Evolutionary conservation across 2,888 invertebrate species (phyloP).

Genomic region (Ctenicera cuprea): DNA sequence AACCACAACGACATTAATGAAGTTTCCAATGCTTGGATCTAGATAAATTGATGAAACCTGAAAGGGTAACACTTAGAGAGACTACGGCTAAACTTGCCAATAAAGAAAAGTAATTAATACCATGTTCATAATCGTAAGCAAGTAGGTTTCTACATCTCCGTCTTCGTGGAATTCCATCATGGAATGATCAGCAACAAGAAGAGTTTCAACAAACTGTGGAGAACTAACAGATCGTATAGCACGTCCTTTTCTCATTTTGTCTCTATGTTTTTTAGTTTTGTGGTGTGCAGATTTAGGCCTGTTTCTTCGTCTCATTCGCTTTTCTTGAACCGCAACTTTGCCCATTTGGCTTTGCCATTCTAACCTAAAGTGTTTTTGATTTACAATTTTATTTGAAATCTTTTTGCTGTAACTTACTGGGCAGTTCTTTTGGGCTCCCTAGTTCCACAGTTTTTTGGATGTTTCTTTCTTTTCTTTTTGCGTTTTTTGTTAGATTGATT

Average conservation of each 20-base stretch:
- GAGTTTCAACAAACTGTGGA: constrained; percentile 87
- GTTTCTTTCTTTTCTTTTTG: constrained; percentile 73
- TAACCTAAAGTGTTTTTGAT: constrained; percentile 67
- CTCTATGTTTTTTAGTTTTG: constrained; percentile 70
- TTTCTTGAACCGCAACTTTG: constrained; percentile 73
- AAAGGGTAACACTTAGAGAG: constrained; percentile 43
- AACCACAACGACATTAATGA: constrained; percentile 92
- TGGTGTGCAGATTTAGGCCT: constrained; percentile 68
- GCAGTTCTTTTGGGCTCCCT: constrained; percentile 74
- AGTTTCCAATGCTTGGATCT: constrained; percentile 93
- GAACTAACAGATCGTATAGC: constrained; percentile 81
- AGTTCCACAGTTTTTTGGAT: constrained; percentile 76
- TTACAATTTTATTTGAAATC: too few relatives aligned
- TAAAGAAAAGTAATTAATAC: constrained; percentile 69
- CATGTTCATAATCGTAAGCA: constrained; percentile 96
- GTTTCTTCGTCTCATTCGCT: constrained; percentile 63
- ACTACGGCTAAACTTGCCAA: constrained; percentile 15
- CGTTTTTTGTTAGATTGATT: constrained; percentile 69
- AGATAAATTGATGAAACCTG: constrained; percentile 87
- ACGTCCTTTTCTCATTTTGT: constrained; percentile 51
- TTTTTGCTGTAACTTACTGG: constrained; percentile 63
- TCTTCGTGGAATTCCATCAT: constrained; percentile 91
- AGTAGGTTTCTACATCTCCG: constrained; percentile 88
- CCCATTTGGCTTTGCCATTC: constrained; percentile 78
- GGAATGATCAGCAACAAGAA: constrained; percentile 90